phyloP scores from a whole-genome alignment of 2,888 invertebrate genomes.

The Synanthedon andrenaeformis region DNA sequence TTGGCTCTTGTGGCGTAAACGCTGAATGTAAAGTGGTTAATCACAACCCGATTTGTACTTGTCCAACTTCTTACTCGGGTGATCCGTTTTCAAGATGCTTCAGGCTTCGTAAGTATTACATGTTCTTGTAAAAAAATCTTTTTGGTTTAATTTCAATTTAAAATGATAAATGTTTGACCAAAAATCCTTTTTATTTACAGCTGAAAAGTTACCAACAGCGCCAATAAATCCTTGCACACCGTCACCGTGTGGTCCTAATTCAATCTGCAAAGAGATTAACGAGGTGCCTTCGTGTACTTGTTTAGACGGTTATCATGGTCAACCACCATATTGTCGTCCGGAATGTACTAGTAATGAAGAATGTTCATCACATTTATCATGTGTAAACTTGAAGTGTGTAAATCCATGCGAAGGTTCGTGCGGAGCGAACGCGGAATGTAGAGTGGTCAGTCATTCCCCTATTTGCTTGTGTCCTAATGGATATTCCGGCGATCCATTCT shows the following conservation, averaged over 20 bases:
- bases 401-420: slow-evolving; percentile 82
- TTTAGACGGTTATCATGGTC: slow-evolving; percentile 74
- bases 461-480: slow-evolving; percentile 77
- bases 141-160: too few species aligned
- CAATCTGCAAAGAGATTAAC: slow-evolving; percentile 77
- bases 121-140: neutral
- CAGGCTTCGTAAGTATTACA: slow-evolving; percentile 55
- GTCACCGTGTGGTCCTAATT: slow-evolving; percentile 83
- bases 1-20: slow-evolving; percentile 77
- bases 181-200: slow-evolving; percentile 28
- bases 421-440: slow-evolving; percentile 79
- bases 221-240: slow-evolving; percentile 77
- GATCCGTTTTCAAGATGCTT: slow-evolving; percentile 76
- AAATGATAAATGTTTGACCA: too few species aligned
- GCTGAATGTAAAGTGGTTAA: slow-evolving; percentile 82
- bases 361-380: slow-evolving; percentile 76
- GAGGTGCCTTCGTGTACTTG: slow-evolving; percentile 83
- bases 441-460: slow-evolving; percentile 82
- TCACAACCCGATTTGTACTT: slow-evolving; percentile 80
- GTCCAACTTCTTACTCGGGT: slow-evolving; percentile 72
- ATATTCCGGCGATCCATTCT: slow-evolving; percentile 82
- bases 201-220: slow-evolving; percentile 51
- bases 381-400: slow-evolving; percentile 80
- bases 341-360: slow-evolving; percentile 85
- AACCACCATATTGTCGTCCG: slow-evolving; percentile 81